A percentile compares a stretch with the other conserved stretches of the same genome.
phyloP scores from a whole-genome alignment of 2,113 vertebrate genomes.

The Psammodynastes pulverulentus region DNA sequence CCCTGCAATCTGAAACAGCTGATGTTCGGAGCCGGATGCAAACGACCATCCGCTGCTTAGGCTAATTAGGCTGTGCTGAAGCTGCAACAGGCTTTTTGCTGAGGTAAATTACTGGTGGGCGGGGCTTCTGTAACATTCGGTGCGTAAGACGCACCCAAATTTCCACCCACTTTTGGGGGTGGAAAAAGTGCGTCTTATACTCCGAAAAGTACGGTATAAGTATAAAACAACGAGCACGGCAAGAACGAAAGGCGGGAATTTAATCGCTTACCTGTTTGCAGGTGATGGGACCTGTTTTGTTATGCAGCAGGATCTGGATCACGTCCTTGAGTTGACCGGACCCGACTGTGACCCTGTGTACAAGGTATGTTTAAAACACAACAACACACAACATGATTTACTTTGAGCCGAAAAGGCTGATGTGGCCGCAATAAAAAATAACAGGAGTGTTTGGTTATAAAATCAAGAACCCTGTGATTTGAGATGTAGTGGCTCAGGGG shows the following conservation, averaged over 20 bases:
- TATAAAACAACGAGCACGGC: background rate
- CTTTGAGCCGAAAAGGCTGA: background rate
- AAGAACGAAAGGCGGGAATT: background rate
- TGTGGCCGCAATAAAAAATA: background rate
- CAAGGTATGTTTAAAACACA: constrained; percentile 55
- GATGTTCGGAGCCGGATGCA: no score
- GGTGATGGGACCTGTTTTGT: constrained; percentile 77
- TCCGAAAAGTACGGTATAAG: no score
- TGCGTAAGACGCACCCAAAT: no score
- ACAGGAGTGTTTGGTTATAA: fast-evolving
- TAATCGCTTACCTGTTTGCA: background rate
- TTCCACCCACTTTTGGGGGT: no score
- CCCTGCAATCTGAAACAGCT: no score
- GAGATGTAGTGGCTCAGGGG: no score
- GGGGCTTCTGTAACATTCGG: no score
- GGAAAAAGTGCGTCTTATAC: no score
- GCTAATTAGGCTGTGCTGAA: no score
- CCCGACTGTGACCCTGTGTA: constrained; percentile 75
- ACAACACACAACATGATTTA: fast-evolving
- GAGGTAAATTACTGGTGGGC: no score
- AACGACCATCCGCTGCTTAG: no score
- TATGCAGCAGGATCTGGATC: constrained; percentile 74
- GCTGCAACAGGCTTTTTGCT: no score
- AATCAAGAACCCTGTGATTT: background rate
- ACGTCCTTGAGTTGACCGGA: constrained; percentile 70